Conservation (phyloP, 2,113 vertebrate genomes). For the Syrrhaptes paradoxus region DNA sequence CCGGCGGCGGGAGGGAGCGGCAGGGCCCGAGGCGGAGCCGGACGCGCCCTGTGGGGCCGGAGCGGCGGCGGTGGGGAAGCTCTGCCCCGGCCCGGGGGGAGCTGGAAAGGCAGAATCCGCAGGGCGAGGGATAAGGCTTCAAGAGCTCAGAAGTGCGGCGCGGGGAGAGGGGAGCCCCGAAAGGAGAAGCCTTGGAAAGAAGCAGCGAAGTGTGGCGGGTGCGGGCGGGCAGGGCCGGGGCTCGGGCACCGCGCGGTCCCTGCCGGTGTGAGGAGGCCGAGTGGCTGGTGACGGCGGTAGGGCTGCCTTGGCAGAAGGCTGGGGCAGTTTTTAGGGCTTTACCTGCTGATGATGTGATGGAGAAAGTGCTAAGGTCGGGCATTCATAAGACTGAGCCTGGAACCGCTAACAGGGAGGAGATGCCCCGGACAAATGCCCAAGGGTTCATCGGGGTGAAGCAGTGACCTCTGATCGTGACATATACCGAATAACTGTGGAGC, state of each 20-base stretch:
- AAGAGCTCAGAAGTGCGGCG: not conserved
- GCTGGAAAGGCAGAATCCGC: rapidly evolving
- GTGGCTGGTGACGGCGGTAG: rapidly evolving
- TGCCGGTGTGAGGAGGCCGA: not conserved
- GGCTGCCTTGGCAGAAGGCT: not conserved
- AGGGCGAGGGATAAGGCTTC: no score
- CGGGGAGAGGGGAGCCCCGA: not conserved
- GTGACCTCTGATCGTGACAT: not conserved
- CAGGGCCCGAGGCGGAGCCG: no score
- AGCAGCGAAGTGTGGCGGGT: not conserved
- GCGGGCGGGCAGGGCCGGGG: not conserved
- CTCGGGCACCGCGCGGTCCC: not conserved
- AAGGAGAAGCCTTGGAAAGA: not conserved
- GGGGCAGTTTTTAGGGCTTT: not conserved
- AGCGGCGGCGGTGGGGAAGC: no score
- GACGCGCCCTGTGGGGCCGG: no score
- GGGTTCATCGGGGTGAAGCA: not conserved
- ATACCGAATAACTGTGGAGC: not conserved
- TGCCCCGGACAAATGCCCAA: rapidly evolving
- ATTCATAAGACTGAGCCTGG: not conserved
- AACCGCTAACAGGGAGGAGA: not conserved
- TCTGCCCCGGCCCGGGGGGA: no score
- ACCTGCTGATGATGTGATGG: not conserved
- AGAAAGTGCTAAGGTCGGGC: not conserved
- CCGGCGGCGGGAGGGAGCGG: not conserved